Evolutionary conservation across 1,140 invertebrate genomes (phyloP).

Genomic region (Drosophila eugracilis): DNA sequence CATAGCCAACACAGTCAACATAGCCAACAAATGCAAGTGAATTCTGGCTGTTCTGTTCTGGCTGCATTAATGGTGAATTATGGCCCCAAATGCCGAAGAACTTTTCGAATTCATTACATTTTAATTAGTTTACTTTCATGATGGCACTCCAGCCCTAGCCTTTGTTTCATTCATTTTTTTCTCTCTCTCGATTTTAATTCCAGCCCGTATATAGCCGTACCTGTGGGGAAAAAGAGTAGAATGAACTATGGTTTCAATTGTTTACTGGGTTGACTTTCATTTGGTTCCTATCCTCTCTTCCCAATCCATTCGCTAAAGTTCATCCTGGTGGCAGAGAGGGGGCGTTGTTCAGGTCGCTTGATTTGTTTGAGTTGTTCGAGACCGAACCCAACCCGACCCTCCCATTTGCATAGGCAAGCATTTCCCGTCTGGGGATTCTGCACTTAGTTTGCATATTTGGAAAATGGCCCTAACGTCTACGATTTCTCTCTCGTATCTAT

Average conservation of each 20-base stretch:
- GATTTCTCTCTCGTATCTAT: conserved; percentile 11
- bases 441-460: conserved; percentile 64
- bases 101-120: conserved; percentile 68
- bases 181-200: conserved; percentile 31
- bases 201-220: conserved; percentile 35
- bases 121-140: conserved; percentile 75
- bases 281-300: not conserved
- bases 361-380: conserved; percentile 30
- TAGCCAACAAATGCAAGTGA: conserved; percentile 62
- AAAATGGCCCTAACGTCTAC: conserved; percentile 18
- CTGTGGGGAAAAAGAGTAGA: conserved; percentile 29
- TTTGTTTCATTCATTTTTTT: conserved; percentile 36
- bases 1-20: conserved; percentile 21
- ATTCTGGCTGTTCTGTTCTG: no score
- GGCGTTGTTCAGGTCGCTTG: conserved; percentile 14
- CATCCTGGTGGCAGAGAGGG: conserved; percentile 10
- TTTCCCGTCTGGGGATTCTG: conserved; percentile 52
- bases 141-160: conserved; percentile 31
- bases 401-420: conserved; percentile 76
- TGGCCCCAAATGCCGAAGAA: conserved; percentile 62
- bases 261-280: conserved; percentile 40
- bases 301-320: conserved; percentile 32
- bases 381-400: no score
- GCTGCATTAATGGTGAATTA: conserved; percentile 71
- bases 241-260: conserved; percentile 61